Evolutionary conservation across 2,113 vertebrate genomes (phyloP).

Genomic region (Cyprinodon brontotheroides): DNA sequence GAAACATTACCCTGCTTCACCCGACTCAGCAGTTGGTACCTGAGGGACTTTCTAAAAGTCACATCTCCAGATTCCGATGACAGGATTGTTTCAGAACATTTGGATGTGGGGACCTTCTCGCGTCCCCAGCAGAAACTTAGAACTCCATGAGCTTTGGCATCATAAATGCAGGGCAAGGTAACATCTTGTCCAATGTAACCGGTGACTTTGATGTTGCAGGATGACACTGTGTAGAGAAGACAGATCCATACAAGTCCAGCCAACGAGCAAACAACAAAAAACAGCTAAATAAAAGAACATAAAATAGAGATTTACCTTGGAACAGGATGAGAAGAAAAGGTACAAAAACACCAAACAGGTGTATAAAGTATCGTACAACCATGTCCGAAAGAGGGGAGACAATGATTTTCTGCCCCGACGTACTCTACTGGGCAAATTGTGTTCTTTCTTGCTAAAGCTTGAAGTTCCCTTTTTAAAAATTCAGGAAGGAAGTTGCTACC

Average conservation of each 20-base stretch:
- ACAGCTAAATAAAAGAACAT: slow-evolving; percentile 18
- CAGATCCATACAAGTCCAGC: slow-evolving; percentile 3
- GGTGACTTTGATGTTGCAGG: slow-evolving; percentile 34
- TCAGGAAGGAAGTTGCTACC: slow-evolving; percentile 56
- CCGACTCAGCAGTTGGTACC: slow-evolving; percentile 71
- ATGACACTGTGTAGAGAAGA: slow-evolving; percentile 37
- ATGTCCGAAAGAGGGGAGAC: slow-evolving; percentile 35
- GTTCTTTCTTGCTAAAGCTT: background rate
- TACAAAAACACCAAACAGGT: slow-evolving; percentile 54
- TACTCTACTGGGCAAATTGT: background rate
- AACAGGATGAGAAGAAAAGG: slow-evolving; percentile 54
- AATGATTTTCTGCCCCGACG: slow-evolving; percentile 21
- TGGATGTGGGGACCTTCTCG: slow-evolving; percentile 43
- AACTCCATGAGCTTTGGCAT: background rate
- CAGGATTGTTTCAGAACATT: slow-evolving; percentile 71
- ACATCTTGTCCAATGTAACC: slow-evolving; percentile 72
- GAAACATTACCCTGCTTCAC: slow-evolving; percentile 71
- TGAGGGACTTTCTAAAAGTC: background rate
- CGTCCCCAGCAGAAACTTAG: slow-evolving; percentile 81
- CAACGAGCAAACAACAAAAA: slow-evolving; percentile 23
- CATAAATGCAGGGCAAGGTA: slow-evolving; percentile 80
- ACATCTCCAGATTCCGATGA: slow-evolving; percentile 54
- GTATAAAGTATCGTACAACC: slow-evolving; percentile 51
- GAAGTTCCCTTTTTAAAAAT: slow-evolving; percentile 42
- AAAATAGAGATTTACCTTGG: slow-evolving; percentile 61